A percentile compares a stretch with the other conserved stretches of the same genome.
phyloP scores from a whole-genome alignment of 2,888 invertebrate species.

The Chrysotoxum bicinctum region DNA sequence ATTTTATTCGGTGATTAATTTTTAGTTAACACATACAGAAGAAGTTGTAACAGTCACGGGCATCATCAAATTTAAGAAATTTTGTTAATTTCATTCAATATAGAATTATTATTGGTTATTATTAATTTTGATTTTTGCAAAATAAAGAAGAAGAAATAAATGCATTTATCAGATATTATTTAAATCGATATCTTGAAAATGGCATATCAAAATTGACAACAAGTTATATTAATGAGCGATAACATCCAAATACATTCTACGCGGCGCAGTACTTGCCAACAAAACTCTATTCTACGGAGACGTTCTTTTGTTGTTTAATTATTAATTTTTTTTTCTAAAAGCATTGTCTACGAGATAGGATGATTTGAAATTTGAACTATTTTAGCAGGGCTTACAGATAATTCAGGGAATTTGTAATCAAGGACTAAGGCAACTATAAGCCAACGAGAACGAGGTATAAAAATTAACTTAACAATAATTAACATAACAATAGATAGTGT shows the following conservation, averaged over 20 bases:
- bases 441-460: conserved; percentile 1
- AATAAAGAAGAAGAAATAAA: conserved; percentile 72
- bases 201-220: conserved; percentile 56
- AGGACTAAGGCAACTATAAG: neutral
- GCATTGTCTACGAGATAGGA: conserved; percentile 39
- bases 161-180: conserved; percentile 66
- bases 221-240: conserved; percentile 47
- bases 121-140: conserved; percentile 58
- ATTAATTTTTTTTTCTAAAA: conserved; percentile 26
- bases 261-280: conserved; percentile 43
- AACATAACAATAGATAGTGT: neutral
- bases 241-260: conserved; percentile 57
- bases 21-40: conserved; percentile 61
- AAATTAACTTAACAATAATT: neutral
- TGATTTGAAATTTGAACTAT: conserved; percentile 23
- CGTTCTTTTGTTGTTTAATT: neutral
- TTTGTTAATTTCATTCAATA: conserved; percentile 64
- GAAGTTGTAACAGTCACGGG: conserved; percentile 70
- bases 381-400: conserved; percentile 8
- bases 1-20: conserved; percentile 55
- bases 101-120: conserved; percentile 46
- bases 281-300: conserved; percentile 34
- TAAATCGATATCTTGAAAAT: conserved; percentile 43
- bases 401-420: neutral
- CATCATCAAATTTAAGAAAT: conserved; percentile 68